Evolutionary conservation across 2,797 vertebrate genomes (phyloP).

Genomic region (Alca torda): DNA sequence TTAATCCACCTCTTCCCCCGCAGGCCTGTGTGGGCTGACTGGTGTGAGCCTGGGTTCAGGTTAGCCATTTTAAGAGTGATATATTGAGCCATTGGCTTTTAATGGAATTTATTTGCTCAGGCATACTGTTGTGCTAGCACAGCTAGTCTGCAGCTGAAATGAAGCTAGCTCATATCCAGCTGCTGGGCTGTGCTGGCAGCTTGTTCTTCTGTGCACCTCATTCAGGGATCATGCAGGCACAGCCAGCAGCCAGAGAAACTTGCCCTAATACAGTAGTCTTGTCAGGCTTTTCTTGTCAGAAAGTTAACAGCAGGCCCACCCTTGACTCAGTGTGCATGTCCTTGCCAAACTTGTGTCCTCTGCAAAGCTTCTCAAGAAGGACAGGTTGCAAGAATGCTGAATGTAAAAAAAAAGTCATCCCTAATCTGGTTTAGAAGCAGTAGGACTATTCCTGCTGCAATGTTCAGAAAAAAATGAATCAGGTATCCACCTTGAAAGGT

Average conservation of each 20-base stretch:
- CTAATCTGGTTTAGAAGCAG: neutral
- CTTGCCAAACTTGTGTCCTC: neutral
- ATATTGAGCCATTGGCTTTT: neutral
- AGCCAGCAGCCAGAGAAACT: neutral
- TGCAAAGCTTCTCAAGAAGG: neutral
- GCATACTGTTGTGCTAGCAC: neutral
- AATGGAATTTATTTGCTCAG: neutral
- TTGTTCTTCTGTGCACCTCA: fast-evolving
- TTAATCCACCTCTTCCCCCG: neutral
- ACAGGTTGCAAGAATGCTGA: neutral
- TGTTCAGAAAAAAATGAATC: fast-evolving
- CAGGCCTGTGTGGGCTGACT: neutral
- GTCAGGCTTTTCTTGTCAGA: neutral
- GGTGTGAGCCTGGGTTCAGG: neutral
- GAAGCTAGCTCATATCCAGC: neutral
- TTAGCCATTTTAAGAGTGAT: neutral
- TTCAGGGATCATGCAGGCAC: neutral
- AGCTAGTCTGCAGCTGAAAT: neutral
- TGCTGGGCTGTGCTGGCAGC: neutral
- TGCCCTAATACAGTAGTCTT: no score
- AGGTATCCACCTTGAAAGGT: neutral
- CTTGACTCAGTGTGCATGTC: neutral
- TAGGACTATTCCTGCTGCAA: neutral
- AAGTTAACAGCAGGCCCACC: neutral
- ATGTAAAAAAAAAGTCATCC: neutral